A percentile compares a stretch with the other conserved stretches of the same genome.
phyloP scores from a whole-genome alignment of 1,140 invertebrate genomes.

The Druon quercuslanigerum region DNA sequence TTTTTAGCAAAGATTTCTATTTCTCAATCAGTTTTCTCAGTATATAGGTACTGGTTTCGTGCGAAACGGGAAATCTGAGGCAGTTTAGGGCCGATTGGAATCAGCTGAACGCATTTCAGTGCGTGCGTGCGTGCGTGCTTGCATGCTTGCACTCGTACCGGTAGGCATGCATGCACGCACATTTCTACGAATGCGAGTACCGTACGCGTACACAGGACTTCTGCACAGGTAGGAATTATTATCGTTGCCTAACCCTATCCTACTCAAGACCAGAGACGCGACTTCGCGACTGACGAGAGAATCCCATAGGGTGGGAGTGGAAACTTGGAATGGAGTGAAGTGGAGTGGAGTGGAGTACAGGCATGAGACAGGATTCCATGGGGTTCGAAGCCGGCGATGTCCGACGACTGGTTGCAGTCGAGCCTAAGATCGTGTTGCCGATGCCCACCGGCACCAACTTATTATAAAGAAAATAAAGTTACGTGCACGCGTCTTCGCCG shows the following conservation, averaged over 20 bases:
- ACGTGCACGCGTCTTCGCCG: conserved; percentile 41
- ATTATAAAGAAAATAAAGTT: conserved; percentile 43
- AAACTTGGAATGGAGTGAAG: conserved; percentile 44
- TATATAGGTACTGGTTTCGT: neutral
- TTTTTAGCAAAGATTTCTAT: neutral
- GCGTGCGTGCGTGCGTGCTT: neutral
- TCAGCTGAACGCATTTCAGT: neutral
- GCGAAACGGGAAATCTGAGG: conserved; percentile 16
- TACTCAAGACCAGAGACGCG: neutral
- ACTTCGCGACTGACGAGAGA: conserved; percentile 22
- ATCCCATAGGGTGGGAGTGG: conserved; percentile 29
- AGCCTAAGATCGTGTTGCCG: conserved; percentile 68
- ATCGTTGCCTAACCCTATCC: conserved; percentile 31
- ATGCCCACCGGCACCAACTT: conserved; percentile 47
- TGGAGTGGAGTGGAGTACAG: conserved; percentile 50
- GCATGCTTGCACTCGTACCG: neutral
- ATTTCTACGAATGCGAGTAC: conserved; percentile 12
- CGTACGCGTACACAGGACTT: neutral
- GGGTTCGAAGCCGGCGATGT: conserved; percentile 50
- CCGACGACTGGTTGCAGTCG: conserved; percentile 61
- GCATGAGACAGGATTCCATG: conserved; percentile 63
- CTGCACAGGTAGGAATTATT: conserved; percentile 17
- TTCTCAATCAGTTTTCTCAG: neutral
- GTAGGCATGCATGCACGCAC: neutral
- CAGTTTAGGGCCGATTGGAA: conserved; percentile 9